Evolutionary conservation across 2,888 invertebrate genomes (phyloP).

Genomic region (Pheosia tremula): DNA sequence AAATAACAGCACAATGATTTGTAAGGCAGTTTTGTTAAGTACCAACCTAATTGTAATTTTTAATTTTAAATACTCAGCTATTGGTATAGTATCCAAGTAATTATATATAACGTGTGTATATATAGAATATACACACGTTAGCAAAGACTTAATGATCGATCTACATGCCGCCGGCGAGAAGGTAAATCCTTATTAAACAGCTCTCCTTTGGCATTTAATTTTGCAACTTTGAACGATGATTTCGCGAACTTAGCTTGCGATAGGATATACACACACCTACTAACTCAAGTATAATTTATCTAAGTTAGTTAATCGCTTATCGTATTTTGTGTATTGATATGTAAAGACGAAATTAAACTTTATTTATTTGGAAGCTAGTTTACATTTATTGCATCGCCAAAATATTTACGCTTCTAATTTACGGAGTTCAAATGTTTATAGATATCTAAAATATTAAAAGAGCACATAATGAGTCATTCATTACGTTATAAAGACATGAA

Average conservation of each 20-base stretch:
- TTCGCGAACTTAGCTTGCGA: neutral
- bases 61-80: too few relatives aligned
- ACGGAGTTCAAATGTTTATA: neutral
- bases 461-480: constrained; percentile 35
- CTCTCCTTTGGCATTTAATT: neutral
- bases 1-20: too few relatives aligned
- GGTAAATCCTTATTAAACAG: neutral
- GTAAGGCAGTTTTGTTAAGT: too few relatives aligned
- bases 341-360: too few relatives aligned
- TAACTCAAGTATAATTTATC: neutral
- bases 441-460: constrained; percentile 16
- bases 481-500: constrained; percentile 29
- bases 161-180: neutral
- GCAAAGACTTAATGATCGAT: neutral
- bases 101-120: too few relatives aligned
- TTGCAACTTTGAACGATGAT: neutral
- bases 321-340: neutral
- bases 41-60: too few relatives aligned
- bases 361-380: too few relatives aligned
- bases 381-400: neutral
- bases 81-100: too few relatives aligned
- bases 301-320: neutral
- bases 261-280: neutral
- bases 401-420: neutral
- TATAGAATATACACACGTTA: too few relatives aligned